A percentile compares a stretch with the other conserved stretches of the same genome.
phyloP scores from a whole-genome alignment of 2,113 vertebrate genomes.

The Equus przewalskii region DNA sequence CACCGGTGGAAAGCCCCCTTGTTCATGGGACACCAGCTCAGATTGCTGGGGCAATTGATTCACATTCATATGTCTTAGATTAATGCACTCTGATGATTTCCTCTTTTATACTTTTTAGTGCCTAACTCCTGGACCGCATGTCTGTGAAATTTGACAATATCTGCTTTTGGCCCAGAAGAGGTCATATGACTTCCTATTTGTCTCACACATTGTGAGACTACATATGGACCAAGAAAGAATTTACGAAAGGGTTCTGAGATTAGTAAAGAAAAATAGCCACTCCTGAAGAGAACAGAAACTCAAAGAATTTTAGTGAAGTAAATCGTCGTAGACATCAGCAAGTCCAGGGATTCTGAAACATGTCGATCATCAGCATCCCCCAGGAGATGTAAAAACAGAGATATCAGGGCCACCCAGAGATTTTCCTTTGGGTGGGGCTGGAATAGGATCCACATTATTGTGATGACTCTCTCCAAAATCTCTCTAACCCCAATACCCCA shows the following conservation, averaged over 20 bases:
- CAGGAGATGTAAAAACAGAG: background rate
- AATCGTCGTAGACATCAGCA: background rate
- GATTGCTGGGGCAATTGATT: background rate
- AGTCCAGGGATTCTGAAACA: background rate
- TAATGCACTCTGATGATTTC: background rate
- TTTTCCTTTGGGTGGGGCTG: background rate
- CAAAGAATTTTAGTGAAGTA: background rate
- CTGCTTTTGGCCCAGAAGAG: background rate
- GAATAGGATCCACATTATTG: background rate
- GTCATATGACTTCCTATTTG: background rate
- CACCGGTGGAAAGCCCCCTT: background rate
- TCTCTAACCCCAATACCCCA: background rate
- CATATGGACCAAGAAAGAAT: background rate
- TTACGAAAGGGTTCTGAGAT: background rate
- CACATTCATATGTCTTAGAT: background rate
- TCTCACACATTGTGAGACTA: background rate
- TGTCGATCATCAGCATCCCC: background rate
- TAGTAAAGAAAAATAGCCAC: background rate
- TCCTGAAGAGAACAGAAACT: background rate
- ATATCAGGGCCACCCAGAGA: background rate
- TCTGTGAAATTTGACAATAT: background rate
- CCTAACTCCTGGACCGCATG: background rate
- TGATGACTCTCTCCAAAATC: background rate
- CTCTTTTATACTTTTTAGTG: background rate
- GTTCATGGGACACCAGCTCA: background rate